Conservation (phyloP, 2,113 vertebrate species). For the Gadus macrocephalus region DNA sequence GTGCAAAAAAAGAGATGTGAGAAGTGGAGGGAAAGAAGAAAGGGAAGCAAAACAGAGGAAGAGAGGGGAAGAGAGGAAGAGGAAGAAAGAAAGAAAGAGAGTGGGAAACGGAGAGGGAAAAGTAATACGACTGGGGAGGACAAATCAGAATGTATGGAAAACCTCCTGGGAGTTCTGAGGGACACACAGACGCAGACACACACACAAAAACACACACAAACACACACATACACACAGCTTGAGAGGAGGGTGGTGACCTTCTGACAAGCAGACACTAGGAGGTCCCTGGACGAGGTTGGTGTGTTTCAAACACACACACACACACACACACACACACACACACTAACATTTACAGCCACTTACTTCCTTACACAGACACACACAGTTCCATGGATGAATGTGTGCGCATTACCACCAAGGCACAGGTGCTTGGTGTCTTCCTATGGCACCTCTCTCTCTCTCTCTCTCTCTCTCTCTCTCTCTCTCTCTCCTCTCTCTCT, state of each 20-base stretch:
- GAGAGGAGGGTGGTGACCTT: not conserved
- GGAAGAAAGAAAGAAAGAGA: constrained; percentile 24
- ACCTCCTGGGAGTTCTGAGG: too few species aligned
- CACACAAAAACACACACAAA: not conserved
- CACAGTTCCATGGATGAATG: not conserved
- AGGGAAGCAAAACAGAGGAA: not conserved
- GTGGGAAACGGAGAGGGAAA: constrained; percentile 9
- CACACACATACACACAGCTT: not conserved
- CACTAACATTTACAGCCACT: not conserved
- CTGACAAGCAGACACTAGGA: not conserved
- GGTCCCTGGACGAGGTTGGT: not conserved
- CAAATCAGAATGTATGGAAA: too few species aligned
- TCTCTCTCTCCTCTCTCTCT: too few species aligned
- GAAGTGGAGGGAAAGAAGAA: constrained; percentile 1
- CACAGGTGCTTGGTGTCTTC: not conserved
- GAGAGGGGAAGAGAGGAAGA: not conserved
- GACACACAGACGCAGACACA: not conserved
- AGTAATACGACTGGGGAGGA: not conserved
- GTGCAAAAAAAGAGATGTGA: not conserved
- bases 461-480: too few species aligned
- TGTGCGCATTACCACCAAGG: not conserved
- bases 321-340: constrained; percentile 2
- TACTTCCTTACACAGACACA: constrained; percentile 5
- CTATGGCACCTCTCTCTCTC: too few species aligned
- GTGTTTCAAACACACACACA: not conserved